phyloP scores from a whole-genome alignment of 2,888 invertebrate species.

The Watsonalla binaria region DNA sequence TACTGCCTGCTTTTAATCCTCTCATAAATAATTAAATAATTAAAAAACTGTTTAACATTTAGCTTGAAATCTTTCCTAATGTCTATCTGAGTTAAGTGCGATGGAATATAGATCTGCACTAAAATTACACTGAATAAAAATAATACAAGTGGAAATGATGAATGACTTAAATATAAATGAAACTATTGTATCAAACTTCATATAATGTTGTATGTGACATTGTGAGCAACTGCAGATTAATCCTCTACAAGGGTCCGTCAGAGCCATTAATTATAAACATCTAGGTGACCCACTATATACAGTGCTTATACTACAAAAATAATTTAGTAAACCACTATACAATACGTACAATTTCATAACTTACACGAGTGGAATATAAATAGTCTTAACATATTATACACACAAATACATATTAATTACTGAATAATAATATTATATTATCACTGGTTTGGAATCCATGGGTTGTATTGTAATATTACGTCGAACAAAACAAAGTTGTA shows the following conservation, averaged over 20 bases:
- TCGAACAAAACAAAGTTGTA: not conserved
- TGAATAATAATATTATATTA: conserved; percentile 14
- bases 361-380: conserved; percentile 57
- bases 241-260: conserved; percentile 48
- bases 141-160: no score
- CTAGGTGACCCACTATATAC: conserved; percentile 68
- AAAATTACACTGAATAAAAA: no score
- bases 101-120: no score
- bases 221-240: conserved; percentile 40
- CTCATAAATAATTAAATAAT: no score
- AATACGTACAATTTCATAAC: conserved; percentile 57
- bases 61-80: no score
- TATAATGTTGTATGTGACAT: not conserved
- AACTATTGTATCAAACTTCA: no score
- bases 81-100: no score
- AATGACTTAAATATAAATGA: no score
- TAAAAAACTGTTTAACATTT: no score
- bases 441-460: conserved; percentile 30
- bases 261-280: conserved; percentile 63
- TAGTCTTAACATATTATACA: conserved; percentile 49
- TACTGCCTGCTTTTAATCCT: no score
- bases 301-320: conserved; percentile 76
- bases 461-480: not conserved
- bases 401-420: conserved; percentile 21
- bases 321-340: conserved; percentile 75